phyloP scores from a whole-genome alignment of 1,140 invertebrate species.

The Contarinia nasturtii region DNA sequence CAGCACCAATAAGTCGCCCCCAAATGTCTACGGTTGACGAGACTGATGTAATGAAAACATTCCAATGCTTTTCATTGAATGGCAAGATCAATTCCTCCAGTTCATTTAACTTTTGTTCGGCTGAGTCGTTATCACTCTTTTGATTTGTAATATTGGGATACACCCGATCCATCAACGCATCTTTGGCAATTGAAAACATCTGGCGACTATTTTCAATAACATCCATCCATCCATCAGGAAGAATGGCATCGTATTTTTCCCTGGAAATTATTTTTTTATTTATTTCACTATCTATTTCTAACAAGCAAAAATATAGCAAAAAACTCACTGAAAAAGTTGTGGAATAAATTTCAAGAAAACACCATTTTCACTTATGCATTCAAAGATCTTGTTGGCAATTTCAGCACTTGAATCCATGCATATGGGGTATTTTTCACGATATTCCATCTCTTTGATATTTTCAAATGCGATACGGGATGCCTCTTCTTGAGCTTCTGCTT shows the following conservation, averaged over 20 bases:
- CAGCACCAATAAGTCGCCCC: slow-evolving; percentile 14
- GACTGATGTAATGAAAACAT: slow-evolving; percentile 17
- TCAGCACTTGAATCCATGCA: slow-evolving; percentile 11
- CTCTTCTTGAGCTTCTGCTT: slow-evolving; percentile 8
- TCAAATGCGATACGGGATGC: slow-evolving; percentile 14
- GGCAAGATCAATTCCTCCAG: slow-evolving; percentile 7
- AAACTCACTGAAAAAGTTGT: slow-evolving; percentile 14
- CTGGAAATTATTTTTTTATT: no score
- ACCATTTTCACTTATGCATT: slow-evolving; percentile 13
- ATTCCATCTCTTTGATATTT: slow-evolving; percentile 10
- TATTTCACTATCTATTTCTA: no score
- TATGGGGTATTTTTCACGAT: slow-evolving; percentile 6
- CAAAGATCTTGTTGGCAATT: slow-evolving; percentile 12
- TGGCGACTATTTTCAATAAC: slow-evolving; percentile 7
- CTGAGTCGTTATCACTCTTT: not conserved
- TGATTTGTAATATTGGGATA: not conserved
- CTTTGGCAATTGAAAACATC: not conserved
- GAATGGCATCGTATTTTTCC: slow-evolving; percentile 8
- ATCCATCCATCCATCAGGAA: slow-evolving; percentile 15
- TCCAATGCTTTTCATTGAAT: slow-evolving; percentile 13
- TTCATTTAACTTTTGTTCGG: not conserved
- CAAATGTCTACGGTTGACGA: slow-evolving; percentile 17
- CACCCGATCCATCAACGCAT: not conserved
- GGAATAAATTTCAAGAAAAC: slow-evolving; percentile 17
- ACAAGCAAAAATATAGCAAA: no score